A percentile compares a stretch with the other conserved stretches of the same genome.
phyloP scores from a whole-genome alignment of 2,797 vertebrate species.

The Sylvilagus floridanus region DNA sequence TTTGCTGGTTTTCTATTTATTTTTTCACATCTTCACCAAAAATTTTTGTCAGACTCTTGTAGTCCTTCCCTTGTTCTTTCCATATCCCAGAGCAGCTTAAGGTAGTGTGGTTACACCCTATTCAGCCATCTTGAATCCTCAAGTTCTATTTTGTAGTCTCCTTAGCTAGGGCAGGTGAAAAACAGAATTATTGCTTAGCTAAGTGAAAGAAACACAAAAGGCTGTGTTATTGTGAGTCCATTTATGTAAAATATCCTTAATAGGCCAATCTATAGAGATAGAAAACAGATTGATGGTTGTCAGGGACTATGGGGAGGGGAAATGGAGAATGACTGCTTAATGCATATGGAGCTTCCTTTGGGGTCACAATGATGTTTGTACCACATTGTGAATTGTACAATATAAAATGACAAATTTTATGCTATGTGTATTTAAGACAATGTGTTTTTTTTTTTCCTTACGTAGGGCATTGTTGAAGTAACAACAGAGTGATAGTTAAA shows the following conservation, averaged over 20 bases:
- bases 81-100: too few relatives aligned
- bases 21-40: too few relatives aligned
- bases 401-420: constrained; percentile 34
- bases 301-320: background rate
- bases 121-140: too few relatives aligned
- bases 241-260: background rate
- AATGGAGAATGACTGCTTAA: too few relatives aligned
- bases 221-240: background rate
- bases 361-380: too few relatives aligned
- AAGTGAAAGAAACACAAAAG: background rate
- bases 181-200: background rate
- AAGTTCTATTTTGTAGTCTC: background rate
- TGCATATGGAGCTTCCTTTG: background rate
- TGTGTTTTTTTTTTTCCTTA: background rate
- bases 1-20: too few relatives aligned
- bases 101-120: too few relatives aligned
- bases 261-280: background rate
- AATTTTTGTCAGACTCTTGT: too few relatives aligned
- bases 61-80: too few relatives aligned
- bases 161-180: too few relatives aligned
- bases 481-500: background rate
- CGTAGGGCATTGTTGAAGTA: background rate
- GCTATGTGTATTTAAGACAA: background rate
- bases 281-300: background rate
- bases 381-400: background rate